phyloP scores from a whole-genome alignment of 37 sponge, comb jelly and placozoan genomes.

The Tethya wilhelma region DNA sequence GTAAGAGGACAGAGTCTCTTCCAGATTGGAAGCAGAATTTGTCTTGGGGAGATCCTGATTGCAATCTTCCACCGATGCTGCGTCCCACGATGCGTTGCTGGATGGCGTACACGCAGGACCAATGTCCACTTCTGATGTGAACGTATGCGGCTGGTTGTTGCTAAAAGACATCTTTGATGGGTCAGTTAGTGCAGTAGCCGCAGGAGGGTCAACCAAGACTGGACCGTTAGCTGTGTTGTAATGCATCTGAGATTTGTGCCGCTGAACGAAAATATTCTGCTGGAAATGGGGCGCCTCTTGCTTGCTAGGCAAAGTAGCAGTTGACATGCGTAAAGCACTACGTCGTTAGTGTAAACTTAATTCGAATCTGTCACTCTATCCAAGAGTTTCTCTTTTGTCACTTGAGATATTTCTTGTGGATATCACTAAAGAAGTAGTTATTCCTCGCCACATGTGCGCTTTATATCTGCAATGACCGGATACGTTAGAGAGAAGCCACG shows the following conservation, averaged over 20 bases:
- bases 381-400: no score
- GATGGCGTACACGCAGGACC: conserved; percentile 55
- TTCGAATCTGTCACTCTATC: no score
- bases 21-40: conserved; percentile 31
- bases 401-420: no score
- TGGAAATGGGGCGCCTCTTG: no score
- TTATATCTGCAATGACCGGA: no score
- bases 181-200: conserved; percentile 6
- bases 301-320: no score
- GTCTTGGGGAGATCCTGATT: conserved; percentile 1
- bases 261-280: no score
- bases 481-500: no score
- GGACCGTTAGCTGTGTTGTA: conserved; percentile 14
- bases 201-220: conserved; percentile 9
- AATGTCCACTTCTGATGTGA: conserved; percentile 45
- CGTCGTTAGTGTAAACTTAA: no score
- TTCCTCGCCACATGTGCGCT: no score
- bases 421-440: no score
- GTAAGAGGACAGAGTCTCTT: conserved; percentile 51
- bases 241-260: conserved; percentile 18
- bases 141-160: conserved; percentile 41
- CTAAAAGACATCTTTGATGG: neutral
- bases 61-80: conserved; percentile 52
- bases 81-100: conserved; percentile 82
- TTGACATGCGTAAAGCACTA: no score